These are phyloP conservation scores for Pyxicephalus adspersus DNA, from an alignment of 2,113 vertebrate genomes.

Conservation along the genomic window DNA sequence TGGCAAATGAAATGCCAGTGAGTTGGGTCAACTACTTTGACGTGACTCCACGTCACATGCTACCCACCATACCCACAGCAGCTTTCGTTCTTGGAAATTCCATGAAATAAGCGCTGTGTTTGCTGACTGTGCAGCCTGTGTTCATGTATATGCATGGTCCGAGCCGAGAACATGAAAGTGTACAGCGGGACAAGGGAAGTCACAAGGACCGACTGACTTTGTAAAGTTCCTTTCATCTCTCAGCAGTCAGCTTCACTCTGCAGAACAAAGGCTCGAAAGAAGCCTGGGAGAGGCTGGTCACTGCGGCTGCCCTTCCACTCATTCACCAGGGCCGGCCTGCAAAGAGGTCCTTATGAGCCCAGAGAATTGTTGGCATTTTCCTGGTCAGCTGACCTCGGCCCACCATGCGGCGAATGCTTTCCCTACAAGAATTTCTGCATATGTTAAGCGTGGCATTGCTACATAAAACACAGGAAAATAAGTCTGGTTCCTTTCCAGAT, in stretches of 20 bases:
- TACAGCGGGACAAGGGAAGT: slow-evolving; percentile 10
- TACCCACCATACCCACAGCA: background rate
- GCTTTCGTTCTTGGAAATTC: background rate
- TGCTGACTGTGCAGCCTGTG: slow-evolving; percentile 4
- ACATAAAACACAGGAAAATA: too few species aligned
- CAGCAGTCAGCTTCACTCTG: slow-evolving; percentile 6
- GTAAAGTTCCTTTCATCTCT: slow-evolving; percentile 33
- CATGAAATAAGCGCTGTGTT: background rate
- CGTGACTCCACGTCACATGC: background rate
- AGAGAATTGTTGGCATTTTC: slow-evolving; percentile 36
- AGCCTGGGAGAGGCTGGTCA: slow-evolving; percentile 20
- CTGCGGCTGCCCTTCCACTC: slow-evolving; percentile 7
- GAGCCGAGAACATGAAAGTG: slow-evolving; percentile 20
- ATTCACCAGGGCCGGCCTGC: slow-evolving; percentile 30
- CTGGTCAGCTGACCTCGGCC: slow-evolving; percentile 42
- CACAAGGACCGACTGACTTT: slow-evolving; percentile 4
- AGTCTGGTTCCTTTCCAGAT: too few species aligned
- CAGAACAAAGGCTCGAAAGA: slow-evolving; percentile 48
- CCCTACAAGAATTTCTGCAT: background rate
- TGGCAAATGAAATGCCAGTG: too few species aligned
- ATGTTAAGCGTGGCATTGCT: background rate
- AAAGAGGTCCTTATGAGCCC: background rate
- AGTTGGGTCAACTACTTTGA: background rate
- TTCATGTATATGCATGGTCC: slow-evolving; percentile 9
- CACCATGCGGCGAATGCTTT: slow-evolving; percentile 33